Evolutionary conservation across 2,888 invertebrate species (phyloP).

Genomic region (Mechanitis mazaeus): DNA sequence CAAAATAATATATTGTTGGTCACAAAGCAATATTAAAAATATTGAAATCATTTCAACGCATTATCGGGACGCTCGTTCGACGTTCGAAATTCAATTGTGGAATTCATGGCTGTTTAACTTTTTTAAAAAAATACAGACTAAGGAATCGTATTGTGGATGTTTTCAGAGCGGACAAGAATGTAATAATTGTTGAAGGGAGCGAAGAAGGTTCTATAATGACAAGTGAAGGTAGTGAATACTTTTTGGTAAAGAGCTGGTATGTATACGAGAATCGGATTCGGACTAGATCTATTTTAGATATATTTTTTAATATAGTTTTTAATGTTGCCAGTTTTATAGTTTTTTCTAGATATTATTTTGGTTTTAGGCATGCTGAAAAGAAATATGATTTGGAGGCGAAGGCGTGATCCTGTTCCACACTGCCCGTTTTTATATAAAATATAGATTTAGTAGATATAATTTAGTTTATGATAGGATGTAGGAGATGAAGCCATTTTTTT

Average conservation of each 20-base stretch:
- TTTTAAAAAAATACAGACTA: conserved; percentile 21
- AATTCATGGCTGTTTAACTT: conserved; percentile 20
- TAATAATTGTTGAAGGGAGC: conserved; percentile 63
- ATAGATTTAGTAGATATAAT: conserved; percentile 10
- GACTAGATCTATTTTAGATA: conserved; percentile 4
- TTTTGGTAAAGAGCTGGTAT: conserved; percentile 66
- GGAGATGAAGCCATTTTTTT: conserved; percentile 2
- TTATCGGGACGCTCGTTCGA: conserved; percentile 11
- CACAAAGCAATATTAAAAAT: neutral
- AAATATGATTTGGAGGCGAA: conserved; percentile 66
- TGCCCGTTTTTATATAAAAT: conserved; percentile 24
- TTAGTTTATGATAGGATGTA: conserved; percentile 6
- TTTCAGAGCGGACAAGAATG: conserved; percentile 67
- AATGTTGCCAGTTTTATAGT: neutral
- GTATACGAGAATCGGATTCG: conserved; percentile 40
- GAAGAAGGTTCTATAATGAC: conserved; percentile 56
- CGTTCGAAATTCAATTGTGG: conserved; percentile 19
- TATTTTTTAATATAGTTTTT: conserved; percentile 7
- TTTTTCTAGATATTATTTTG: conserved; percentile 31
- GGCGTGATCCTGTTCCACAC: conserved; percentile 43
- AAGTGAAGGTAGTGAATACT: conserved; percentile 57
- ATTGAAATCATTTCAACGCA: conserved; percentile 25
- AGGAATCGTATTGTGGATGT: conserved; percentile 27
- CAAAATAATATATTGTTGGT: neutral
- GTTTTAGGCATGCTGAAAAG: conserved; percentile 67